Percentiles rank a stretch among this genome's conserved stretches.
Conservation (phyloP, 2,113 vertebrate genomes). For the Cathartes aura region DNA sequence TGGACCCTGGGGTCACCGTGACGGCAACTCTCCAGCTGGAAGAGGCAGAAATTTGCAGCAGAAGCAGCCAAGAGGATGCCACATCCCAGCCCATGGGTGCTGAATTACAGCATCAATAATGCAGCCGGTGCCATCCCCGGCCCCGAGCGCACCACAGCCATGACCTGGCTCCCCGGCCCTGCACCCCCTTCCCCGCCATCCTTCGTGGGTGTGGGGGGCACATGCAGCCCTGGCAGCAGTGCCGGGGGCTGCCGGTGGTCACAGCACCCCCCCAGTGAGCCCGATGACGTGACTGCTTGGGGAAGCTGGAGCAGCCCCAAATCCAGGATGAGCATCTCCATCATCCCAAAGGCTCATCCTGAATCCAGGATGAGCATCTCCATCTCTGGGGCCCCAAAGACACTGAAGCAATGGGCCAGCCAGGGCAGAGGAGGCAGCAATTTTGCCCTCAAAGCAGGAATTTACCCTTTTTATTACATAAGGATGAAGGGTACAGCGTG, state of each 20-base stretch:
- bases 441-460: neutral
- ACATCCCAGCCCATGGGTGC: neutral
- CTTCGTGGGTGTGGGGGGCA: neutral
- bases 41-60: neutral
- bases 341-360: neutral
- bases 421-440: neutral
- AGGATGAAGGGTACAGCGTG: neutral
- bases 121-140: rapidly evolving
- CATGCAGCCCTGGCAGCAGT: neutral
- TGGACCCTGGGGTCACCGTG: rapidly evolving
- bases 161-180: neutral
- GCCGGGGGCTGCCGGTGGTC: rapidly evolving
- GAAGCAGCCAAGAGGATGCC: neutral
- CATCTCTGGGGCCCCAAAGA: neutral
- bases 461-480: slow-evolving; percentile 15
- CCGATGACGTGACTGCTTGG: rapidly evolving
- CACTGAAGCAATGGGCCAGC: rapidly evolving
- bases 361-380: neutral
- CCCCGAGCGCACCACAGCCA: rapidly evolving
- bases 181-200: rapidly evolving
- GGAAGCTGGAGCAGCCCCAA: neutral
- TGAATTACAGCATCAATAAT: neutral
- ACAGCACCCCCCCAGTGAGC: neutral
- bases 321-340: neutral
- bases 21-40: neutral